phyloP scores from a whole-genome alignment of 2,888 invertebrate species.

The Polyploca ridens region DNA sequence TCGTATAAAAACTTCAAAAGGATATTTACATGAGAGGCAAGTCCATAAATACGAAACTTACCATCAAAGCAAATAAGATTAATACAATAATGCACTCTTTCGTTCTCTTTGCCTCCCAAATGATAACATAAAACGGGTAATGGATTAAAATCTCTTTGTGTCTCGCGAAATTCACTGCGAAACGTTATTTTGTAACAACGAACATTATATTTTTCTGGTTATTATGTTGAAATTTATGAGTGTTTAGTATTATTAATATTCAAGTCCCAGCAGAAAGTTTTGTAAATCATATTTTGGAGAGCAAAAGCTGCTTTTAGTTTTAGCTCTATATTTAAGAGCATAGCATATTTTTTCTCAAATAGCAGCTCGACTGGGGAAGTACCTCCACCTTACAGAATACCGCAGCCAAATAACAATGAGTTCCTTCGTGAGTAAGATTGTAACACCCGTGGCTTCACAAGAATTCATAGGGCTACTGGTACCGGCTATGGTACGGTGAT shows the following conservation, averaged over 20 bases:
- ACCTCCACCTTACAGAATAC: no score
- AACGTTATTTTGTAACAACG: slow-evolving; percentile 10
- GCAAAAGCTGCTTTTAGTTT: no score
- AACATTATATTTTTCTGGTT: neutral
- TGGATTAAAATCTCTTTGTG: slow-evolving; percentile 52
- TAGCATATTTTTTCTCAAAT: no score
- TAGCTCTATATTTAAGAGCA: no score
- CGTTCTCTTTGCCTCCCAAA: slow-evolving; percentile 26
- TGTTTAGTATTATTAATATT: neutral
- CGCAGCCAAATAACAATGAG: no score
- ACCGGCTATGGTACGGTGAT: no score
- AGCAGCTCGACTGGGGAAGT: no score
- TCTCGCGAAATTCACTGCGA: slow-evolving; percentile 29
- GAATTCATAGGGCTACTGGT: no score
- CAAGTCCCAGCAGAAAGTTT: neutral
- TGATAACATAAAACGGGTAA: slow-evolving; percentile 45
- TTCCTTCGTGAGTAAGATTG: no score
- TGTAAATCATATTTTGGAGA: neutral
- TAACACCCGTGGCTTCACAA: no score
- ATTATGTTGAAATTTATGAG: neutral
- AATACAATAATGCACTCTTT: slow-evolving; percentile 41
- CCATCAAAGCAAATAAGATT: slow-evolving; percentile 37
- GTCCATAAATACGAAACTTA: neutral
- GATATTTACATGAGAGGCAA: neutral
- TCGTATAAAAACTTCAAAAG: no score